Conservation (phyloP, 2,797 vertebrate species). For the Macrochelys suwanniensis region DNA sequence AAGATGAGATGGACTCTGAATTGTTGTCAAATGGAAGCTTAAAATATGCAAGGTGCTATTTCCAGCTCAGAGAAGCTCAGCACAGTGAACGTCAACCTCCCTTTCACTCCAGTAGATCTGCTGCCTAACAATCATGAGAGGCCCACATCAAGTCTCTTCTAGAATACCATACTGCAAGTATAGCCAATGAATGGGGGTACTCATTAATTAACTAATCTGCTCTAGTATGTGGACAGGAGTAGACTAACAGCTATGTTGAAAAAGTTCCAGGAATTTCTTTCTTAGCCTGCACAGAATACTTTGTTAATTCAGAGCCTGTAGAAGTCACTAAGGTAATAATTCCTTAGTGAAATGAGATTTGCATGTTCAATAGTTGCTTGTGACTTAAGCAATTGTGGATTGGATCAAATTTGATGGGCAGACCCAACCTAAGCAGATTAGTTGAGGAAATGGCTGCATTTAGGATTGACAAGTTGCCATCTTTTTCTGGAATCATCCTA, state of each 20-base stretch:
- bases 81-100: neutral
- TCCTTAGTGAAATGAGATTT: neutral
- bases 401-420: rapidly evolving
- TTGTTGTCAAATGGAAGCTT: neutral
- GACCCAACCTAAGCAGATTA: neutral
- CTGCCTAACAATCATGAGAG: neutral
- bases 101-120: neutral
- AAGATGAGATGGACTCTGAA: neutral
- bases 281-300: neutral
- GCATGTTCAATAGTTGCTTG: neutral
- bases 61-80: neutral
- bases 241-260: neutral
- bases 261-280: neutral
- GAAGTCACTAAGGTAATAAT: neutral
- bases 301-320: neutral
- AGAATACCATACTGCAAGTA: neutral
- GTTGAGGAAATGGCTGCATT: neutral
- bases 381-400: neutral
- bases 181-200: neutral
- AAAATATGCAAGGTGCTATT: neutral
- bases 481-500: neutral
- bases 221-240: neutral
- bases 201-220: neutral
- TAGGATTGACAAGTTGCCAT: neutral
- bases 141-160: neutral